These are phyloP conservation scores for Hipposideros larvatus DNA, from an alignment of 2,797 vertebrate species.

Conservation along the genomic window DNA sequence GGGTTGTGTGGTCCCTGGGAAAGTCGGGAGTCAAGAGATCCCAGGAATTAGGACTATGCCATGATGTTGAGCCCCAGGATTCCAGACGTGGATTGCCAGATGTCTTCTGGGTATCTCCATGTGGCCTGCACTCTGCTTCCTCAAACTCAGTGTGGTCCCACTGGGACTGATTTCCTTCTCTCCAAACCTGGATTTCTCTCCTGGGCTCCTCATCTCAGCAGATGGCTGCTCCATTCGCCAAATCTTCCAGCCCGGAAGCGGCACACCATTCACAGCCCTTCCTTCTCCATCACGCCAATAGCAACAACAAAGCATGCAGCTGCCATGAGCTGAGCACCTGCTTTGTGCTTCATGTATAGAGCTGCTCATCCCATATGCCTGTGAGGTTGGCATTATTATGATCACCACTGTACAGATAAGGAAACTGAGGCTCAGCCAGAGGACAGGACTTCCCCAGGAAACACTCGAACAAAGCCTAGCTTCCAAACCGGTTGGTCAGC, in stretches of 20 bases:
- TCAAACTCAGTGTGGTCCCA: background rate
- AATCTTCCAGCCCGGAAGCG: background rate
- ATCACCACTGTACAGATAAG: background rate
- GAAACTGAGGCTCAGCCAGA: background rate
- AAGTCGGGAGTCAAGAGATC: too few relatives aligned
- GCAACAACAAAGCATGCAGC: background rate
- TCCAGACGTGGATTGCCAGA: background rate
- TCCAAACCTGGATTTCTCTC: background rate
- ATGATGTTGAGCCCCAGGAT: background rate
- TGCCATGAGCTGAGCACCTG: background rate
- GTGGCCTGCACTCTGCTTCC: background rate
- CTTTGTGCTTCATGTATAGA: accelerated
- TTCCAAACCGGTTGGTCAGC: background rate
- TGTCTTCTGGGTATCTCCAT: background rate
- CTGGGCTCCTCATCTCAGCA: background rate
- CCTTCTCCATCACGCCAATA: background rate
- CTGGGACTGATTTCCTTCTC: background rate
- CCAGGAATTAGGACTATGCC: accelerated
- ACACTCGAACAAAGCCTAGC: background rate
- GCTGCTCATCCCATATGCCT: accelerated
- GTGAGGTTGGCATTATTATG: accelerated
- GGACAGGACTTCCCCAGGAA: accelerated
- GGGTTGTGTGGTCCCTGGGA: background rate
- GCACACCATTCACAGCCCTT: background rate
- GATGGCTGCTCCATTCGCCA: accelerated